These are phyloP conservation scores for Sorex fumeus DNA, from an alignment of 2,113 vertebrate species.

Conservation along the genomic window DNA sequence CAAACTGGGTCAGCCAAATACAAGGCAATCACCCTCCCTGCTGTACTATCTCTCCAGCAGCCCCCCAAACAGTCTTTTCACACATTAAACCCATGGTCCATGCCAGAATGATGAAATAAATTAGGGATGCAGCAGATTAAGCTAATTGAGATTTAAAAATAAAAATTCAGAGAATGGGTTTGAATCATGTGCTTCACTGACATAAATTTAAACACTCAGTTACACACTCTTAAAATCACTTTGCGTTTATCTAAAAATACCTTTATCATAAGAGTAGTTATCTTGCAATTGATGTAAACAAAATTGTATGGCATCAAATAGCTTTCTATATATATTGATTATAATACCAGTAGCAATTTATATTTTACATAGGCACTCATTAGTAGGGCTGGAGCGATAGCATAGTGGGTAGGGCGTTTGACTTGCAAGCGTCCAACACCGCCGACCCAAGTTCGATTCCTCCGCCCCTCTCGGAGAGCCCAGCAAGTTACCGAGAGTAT, in stretches of 20 bases:
- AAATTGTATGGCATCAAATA: background rate
- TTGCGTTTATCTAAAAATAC: background rate
- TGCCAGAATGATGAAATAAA: background rate
- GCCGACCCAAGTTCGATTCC: too few species aligned
- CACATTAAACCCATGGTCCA: background rate
- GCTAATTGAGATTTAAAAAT: background rate
- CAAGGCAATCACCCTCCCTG: too few species aligned
- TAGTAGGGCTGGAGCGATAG: background rate
- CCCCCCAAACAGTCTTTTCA: background rate
- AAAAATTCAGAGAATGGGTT: background rate
- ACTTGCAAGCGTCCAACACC: too few species aligned
- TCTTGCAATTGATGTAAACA: constrained; percentile 6
- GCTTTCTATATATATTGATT: background rate
- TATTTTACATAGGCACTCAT: background rate
- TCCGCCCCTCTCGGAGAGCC: too few species aligned
- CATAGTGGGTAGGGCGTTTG: too few species aligned
- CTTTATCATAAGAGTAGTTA: background rate
- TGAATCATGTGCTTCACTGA: background rate
- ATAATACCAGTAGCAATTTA: background rate
- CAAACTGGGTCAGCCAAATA: too few species aligned
- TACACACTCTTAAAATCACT: background rate
- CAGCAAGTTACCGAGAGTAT: too few species aligned
- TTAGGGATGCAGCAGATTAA: background rate
- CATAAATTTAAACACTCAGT: background rate
- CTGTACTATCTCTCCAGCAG: too few species aligned